These are phyloP conservation scores for Madoqua kirkii DNA, from an alignment of 2,113 vertebrate genomes.

Conservation along the genomic window DNA sequence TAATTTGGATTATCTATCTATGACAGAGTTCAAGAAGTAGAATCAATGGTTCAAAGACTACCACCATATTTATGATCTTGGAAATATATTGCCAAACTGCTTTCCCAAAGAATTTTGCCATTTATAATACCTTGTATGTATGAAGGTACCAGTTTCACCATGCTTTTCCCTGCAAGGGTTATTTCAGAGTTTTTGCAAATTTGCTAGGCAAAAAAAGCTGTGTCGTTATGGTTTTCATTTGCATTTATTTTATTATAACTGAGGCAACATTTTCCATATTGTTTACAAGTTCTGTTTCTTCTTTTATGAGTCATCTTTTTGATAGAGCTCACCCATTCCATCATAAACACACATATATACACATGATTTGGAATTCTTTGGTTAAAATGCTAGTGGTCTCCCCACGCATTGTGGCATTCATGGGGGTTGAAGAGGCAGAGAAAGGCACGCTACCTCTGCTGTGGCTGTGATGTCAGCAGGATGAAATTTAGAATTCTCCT, in stretches of 20 bases:
- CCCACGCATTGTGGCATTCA: background rate
- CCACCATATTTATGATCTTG: background rate
- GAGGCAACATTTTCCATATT: background rate
- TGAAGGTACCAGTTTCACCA: background rate
- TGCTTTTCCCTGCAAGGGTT: background rate
- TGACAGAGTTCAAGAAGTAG: background rate
- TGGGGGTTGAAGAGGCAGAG: background rate
- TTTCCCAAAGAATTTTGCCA: background rate
- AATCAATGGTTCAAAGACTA: background rate
- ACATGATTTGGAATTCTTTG: background rate
- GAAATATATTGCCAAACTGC: background rate
- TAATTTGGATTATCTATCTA: background rate
- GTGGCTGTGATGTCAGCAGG: background rate
- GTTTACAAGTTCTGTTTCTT: background rate
- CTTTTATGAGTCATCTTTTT: background rate
- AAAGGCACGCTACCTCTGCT: background rate
- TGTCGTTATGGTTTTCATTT: background rate
- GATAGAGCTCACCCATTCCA: background rate
- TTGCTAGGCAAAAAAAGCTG: conserved; percentile 37
- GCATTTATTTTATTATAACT: background rate
- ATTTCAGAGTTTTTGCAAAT: background rate
- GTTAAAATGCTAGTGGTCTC: background rate
- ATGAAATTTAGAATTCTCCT: background rate
- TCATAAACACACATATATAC: too few relatives aligned
- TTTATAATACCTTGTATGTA: background rate